A percentile compares a stretch with the other conserved stretches of the same genome.
phyloP scores from a whole-genome alignment of 2,113 vertebrate species.

The Brachypodius melanocephalos region DNA sequence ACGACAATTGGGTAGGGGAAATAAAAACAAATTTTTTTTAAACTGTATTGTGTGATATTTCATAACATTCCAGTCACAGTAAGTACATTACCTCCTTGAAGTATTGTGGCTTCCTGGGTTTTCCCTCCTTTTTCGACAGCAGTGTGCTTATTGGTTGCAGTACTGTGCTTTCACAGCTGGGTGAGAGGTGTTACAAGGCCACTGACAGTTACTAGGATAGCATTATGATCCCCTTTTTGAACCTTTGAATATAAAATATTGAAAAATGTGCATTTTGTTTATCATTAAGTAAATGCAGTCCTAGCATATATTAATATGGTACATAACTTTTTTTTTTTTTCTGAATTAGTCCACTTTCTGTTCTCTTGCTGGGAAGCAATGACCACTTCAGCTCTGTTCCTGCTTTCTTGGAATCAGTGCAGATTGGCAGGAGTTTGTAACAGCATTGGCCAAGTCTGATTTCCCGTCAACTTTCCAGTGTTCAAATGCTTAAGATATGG shows the following conservation, averaged over 20 bases:
- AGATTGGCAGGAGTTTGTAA: slow-evolving; percentile 10
- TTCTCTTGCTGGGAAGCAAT: not conserved
- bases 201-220: not conserved
- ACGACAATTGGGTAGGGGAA: not conserved
- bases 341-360: slow-evolving; percentile 19
- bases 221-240: not conserved
- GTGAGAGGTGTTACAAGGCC: not conserved
- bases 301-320: not conserved
- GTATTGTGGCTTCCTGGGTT: not conserved
- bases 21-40: not conserved
- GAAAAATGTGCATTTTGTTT: not conserved
- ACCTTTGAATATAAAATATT: not conserved
- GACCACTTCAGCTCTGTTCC: not conserved
- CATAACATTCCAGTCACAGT: not conserved
- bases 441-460: slow-evolving; percentile 37
- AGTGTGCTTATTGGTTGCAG: not conserved
- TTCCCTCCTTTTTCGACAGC: not conserved
- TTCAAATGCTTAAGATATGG: slow-evolving; percentile 43
- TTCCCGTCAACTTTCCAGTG: slow-evolving; percentile 59
- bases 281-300: not conserved
- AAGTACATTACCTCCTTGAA: not conserved
- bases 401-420: slow-evolving; percentile 42
- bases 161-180: not conserved
- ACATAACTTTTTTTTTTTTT: not conserved
- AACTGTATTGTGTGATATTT: not conserved